Percentiles rank a stretch among this genome's conserved stretches.
Conservation (phyloP, 2,888 invertebrate genomes). For the Bombylius discolor region DNA sequence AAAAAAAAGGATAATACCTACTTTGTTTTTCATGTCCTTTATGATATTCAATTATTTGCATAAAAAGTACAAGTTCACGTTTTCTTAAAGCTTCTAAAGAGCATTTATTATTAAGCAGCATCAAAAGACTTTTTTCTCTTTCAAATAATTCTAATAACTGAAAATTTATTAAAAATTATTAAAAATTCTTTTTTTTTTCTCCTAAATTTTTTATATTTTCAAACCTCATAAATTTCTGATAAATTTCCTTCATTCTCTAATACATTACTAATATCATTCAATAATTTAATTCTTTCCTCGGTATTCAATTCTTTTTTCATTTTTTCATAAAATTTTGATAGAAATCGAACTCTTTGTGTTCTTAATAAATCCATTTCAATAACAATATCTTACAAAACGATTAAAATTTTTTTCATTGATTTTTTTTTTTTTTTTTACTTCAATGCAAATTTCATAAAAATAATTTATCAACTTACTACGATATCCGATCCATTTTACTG, state of each 20-base stretch:
- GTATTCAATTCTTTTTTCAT: constrained; percentile 45
- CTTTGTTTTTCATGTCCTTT: constrained; percentile 21
- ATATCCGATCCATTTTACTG: constrained; percentile 62
- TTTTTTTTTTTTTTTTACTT: no score
- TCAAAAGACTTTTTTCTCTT: constrained; percentile 29
- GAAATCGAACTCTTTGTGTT: constrained; percentile 63
- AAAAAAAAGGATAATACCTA: constrained; percentile 12
- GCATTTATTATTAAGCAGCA: constrained; percentile 7
- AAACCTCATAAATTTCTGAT: background rate
- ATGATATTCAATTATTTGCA: constrained; percentile 30
- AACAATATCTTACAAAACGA: constrained; percentile 29
- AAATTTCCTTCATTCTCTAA: background rate
- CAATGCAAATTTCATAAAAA: no score
- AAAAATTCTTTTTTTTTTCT: background rate
- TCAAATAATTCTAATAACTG: constrained; percentile 31
- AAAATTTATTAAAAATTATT: background rate
- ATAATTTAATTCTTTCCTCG: constrained; percentile 54
- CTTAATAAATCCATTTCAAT: constrained; percentile 71
- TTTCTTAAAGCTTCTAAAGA: constrained; percentile 29
- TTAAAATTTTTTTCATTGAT: no score
- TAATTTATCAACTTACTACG: constrained; percentile 40
- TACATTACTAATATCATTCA: constrained; percentile 25
- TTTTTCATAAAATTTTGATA: constrained; percentile 58
- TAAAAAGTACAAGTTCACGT: constrained; percentile 28
- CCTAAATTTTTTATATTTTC: background rate